phyloP scores from a whole-genome alignment of 2,888 invertebrate genomes.

The Ennomos fuscantarius region DNA sequence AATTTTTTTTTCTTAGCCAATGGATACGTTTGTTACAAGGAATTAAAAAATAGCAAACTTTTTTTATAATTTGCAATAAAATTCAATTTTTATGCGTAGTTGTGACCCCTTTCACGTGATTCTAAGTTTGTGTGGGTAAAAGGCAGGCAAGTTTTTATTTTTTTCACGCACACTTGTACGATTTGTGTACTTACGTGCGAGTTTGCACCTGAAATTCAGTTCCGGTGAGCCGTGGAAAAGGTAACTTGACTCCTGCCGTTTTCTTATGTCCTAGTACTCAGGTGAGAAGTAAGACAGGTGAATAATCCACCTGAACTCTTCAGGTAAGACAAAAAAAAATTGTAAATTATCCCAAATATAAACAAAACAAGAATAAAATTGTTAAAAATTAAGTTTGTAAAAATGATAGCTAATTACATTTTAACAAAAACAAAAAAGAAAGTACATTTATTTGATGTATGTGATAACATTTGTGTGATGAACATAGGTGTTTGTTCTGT shows the following conservation, averaged over 20 bases:
- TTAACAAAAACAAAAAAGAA: too few species aligned
- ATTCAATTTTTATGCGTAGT: too few species aligned
- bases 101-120: background rate
- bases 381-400: too few species aligned
- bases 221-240: constrained; percentile 60
- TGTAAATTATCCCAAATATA: too few species aligned
- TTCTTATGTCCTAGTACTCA: constrained; percentile 71
- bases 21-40: too few species aligned
- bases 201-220: constrained; percentile 59
- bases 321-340: constrained; percentile 7
- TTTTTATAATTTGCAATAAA: constrained; percentile 6
- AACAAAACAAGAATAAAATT: too few species aligned
- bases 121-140: background rate
- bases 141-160: background rate
- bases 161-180: constrained; percentile 4
- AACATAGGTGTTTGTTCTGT: too few species aligned
- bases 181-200: constrained; percentile 40
- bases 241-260: constrained; percentile 51
- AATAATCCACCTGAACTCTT: constrained; percentile 67
- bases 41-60: too few species aligned
- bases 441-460: too few species aligned
- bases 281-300: constrained; percentile 79
- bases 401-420: too few species aligned
- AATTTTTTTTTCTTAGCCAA: too few species aligned
- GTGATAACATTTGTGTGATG: too few species aligned